phyloP scores from a whole-genome alignment of 2,888 invertebrate genomes.

The Heteromyza rotundicornis region DNA sequence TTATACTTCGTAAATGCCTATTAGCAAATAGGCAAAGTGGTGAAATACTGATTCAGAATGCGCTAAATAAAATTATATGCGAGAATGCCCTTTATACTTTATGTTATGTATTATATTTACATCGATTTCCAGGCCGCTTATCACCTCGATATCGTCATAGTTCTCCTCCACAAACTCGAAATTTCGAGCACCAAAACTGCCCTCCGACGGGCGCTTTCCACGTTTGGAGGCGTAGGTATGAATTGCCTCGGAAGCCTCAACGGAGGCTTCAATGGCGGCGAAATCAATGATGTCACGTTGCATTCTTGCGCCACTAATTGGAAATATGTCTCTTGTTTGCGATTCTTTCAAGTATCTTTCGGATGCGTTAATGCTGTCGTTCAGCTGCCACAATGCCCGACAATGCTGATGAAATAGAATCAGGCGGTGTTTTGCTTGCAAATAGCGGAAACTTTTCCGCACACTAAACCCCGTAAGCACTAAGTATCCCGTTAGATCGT shows the following conservation, averaged over 20 bases:
- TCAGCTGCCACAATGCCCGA: constrained; percentile 47
- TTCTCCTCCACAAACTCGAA: constrained; percentile 29
- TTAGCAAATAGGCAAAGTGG: no score
- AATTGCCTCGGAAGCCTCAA: constrained; percentile 38
- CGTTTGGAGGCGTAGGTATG: constrained; percentile 33
- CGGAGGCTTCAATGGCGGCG: constrained; percentile 51
- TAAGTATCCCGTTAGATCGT: constrained; percentile 52
- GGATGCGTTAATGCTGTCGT: neutral
- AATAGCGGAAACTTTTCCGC: constrained; percentile 43
- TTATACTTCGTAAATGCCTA: no score
- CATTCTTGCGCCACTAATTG: constrained; percentile 22
- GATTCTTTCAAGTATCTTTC: no score
- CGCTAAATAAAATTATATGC: no score
- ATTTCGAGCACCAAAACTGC: neutral
- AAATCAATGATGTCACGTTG: constrained; percentile 50
- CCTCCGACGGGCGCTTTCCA: constrained; percentile 7
- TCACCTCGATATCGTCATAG: constrained; percentile 51
- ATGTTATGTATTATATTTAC: no score
- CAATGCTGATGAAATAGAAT: constrained; percentile 50
- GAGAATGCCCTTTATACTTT: no score
- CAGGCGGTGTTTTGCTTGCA: constrained; percentile 45
- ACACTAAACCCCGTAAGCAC: constrained; percentile 50
- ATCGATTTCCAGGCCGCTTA: constrained; percentile 42
- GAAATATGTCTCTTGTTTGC: constrained; percentile 1
- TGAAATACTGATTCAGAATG: no score